Evolutionary conservation across 1,140 invertebrate species (phyloP), one percentile per base, ranked within the genome.

Genomic region (Lutraria rhynchaena): DNA sequence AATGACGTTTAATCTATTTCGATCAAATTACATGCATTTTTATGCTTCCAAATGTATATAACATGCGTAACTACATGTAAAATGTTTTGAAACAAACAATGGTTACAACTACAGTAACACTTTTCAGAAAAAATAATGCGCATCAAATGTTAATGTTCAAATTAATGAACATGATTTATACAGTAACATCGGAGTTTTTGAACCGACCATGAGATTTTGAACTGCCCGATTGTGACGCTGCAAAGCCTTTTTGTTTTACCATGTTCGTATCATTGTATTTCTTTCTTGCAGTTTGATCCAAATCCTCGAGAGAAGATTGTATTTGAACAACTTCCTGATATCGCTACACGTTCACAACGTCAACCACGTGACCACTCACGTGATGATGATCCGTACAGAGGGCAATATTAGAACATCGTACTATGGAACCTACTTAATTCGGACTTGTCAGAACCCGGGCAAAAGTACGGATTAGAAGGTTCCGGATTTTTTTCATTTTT

Each of bases 301-400:
- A 80, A 70, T 44, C 76, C 76, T 29, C 35, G 65, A 31, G 76
- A 80, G 65, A 65, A 69, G 49, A 60, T 80, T 27, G 76, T 80
- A 37, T 80, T 80, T 31, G 76, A 80, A 35, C 63, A 80, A 58
- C 44, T 80, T 24, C 76, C 76, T 11, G 76, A 80, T 60, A 69
- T 80, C 9, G 33, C 76, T 22, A 53, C 76, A 70, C 63, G 76
- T 55, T 29, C 35, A 1, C 75, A 78, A 31, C 60, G 37, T 33
- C 76, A 37, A 22, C 22, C 24, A 58, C 76, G 65, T 49, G 71
- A 74, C 13, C 35, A 65, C 5, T 41, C 75, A 19, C 41, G 31
- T n/a, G 73, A 65, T 9, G 53, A 33, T 27, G 58, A 61, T 65
- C 19, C 37, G 1, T 65, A 65, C 41, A 37, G 41, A 41, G 37